Conservation (phyloP, 2,888 invertebrate genomes). For the Laspeyria flexula region DNA sequence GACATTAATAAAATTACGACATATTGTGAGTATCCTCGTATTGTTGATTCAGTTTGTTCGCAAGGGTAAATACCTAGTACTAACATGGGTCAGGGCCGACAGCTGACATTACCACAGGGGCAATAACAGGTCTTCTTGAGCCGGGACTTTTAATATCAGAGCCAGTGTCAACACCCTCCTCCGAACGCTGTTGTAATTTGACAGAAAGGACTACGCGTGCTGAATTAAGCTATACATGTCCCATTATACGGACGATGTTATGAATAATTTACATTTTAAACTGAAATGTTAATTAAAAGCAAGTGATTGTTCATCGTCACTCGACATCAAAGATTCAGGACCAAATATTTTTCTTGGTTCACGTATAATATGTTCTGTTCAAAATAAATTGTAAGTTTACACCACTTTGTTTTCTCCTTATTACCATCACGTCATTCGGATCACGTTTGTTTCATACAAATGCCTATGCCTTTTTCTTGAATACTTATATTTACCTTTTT, state of each 20-base stretch:
- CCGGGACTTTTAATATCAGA: slow-evolving; percentile 70
- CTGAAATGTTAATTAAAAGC: too few relatives aligned
- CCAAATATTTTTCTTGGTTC: too few relatives aligned
- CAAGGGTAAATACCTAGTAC: slow-evolving; percentile 31
- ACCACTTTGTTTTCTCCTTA: slow-evolving; percentile 42
- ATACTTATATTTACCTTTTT: slow-evolving; percentile 39
- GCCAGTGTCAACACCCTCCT: slow-evolving; percentile 52
- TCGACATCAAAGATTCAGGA: slow-evolving; percentile 1
- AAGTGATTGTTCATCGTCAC: too few relatives aligned
- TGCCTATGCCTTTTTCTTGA: slow-evolving; percentile 32
- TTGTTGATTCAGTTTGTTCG: slow-evolving; percentile 62
- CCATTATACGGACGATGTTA: neutral
- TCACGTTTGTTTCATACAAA: slow-evolving; percentile 53
- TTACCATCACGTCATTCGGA: slow-evolving; percentile 41
- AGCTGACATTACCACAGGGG: slow-evolving; percentile 65
- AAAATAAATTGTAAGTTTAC: too few relatives aligned
- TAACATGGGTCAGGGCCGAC: slow-evolving; percentile 66
- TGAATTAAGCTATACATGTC: slow-evolving; percentile 34
- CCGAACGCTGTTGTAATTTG: slow-evolving; percentile 55
- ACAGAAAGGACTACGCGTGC: slow-evolving; percentile 39
- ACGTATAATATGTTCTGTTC: too few relatives aligned
- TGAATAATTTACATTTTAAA: too few relatives aligned
- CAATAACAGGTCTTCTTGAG: slow-evolving; percentile 62
- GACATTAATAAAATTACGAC: too few relatives aligned
- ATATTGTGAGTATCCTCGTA: too few relatives aligned